Conservation (phyloP, 2,888 invertebrate genomes). For the Alcis repandata region DNA sequence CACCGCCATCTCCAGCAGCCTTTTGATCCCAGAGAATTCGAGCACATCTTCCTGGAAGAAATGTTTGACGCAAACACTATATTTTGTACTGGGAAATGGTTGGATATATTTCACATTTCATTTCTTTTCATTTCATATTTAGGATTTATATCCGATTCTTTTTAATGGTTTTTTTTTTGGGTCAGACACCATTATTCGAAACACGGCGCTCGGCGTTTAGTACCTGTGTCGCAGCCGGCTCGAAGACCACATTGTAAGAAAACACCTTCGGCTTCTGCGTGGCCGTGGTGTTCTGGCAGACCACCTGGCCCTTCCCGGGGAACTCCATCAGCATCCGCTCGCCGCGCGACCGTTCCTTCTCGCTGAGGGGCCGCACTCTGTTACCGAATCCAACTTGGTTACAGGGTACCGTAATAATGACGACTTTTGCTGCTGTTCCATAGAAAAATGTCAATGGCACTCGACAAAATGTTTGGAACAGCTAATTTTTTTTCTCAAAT, state of each 20-base stretch:
- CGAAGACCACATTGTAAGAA: constrained; percentile 97
- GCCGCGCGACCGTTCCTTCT: constrained; percentile 90
- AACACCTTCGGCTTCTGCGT: constrained; percentile 94
- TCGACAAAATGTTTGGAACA: too few species aligned
- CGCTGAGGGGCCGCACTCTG: constrained; percentile 94
- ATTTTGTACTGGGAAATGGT: neutral
- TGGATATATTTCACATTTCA: too few species aligned
- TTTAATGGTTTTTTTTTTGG: too few species aligned
- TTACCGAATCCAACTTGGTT: neutral
- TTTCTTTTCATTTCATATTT: too few species aligned
- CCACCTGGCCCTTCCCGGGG: constrained; percentile 95
- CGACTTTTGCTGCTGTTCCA: too few species aligned
- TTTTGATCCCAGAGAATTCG: constrained; percentile 95
- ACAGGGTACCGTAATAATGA: too few species aligned
- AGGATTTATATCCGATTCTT: too few species aligned
- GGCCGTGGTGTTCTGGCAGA: constrained; percentile 85
- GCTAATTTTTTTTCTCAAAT: too few species aligned
- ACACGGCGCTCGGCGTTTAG: too few species aligned
- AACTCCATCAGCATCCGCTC: constrained; percentile 92
- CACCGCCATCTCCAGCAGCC: constrained; percentile 96
- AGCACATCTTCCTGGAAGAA: constrained; percentile 90
- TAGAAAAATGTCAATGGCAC: too few species aligned
- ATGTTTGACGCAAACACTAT: neutral
- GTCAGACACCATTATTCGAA: too few species aligned
- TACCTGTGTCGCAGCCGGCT: constrained; percentile 93